Conservation (phyloP, 2,113 vertebrate species). For the Triplophysa rosa region DNA sequence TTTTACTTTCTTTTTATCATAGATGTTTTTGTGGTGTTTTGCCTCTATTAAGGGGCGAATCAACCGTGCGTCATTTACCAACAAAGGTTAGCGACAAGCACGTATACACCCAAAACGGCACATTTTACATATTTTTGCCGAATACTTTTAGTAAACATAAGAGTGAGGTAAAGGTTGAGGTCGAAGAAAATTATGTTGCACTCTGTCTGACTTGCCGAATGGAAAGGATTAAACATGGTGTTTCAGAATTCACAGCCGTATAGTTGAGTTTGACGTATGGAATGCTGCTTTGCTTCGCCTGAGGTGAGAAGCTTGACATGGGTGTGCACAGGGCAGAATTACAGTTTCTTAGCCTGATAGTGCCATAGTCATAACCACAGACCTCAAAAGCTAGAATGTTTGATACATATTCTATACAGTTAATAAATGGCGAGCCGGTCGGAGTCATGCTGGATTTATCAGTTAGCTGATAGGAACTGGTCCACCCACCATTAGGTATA, state of each 20-base stretch:
- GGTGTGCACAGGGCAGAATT: conserved; percentile 23
- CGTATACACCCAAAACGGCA: not conserved
- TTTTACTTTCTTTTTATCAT: conserved; percentile 1
- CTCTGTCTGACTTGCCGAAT: conserved; percentile 8
- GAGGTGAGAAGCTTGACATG: conserved; percentile 22
- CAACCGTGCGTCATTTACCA: not conserved
- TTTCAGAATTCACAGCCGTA: conserved; percentile 11
- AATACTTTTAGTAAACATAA: not conserved
- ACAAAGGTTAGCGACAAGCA: not conserved
- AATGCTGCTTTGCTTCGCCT: conserved; percentile 27
- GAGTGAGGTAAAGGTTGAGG: not conserved
- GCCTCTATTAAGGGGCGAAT: not conserved
- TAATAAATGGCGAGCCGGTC: not conserved
- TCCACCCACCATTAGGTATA: not conserved
- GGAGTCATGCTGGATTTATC: conserved; percentile 12
- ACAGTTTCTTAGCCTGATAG: conserved; percentile 8
- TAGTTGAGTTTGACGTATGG: conserved; percentile 18
- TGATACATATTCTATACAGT: not conserved
- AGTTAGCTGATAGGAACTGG: not conserved
- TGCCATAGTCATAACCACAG: conserved; percentile 18
- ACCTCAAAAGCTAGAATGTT: conserved; percentile 29
- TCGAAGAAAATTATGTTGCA: not conserved
- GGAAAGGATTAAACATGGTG: conserved; percentile 38
- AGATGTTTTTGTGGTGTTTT: not conserved
- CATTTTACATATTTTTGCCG: conserved; percentile 2